Evolutionary conservation across 2,797 vertebrate genomes (phyloP), one percentile per base, ranked within the genome.

Genomic region (Helicolenus hilgendorfi): DNA sequence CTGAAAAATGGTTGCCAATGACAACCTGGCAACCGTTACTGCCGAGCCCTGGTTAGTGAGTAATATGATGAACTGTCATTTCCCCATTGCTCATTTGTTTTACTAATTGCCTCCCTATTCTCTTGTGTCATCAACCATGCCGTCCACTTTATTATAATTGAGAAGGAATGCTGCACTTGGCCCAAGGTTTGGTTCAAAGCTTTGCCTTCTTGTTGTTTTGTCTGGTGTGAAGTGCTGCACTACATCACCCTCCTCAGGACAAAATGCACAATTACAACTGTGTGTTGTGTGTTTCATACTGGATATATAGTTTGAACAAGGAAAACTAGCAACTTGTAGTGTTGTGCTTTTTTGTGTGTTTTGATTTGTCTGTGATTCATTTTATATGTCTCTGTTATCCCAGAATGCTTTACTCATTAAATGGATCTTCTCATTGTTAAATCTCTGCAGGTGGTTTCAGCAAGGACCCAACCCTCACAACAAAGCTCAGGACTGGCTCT

Each of bases 401-500:
- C 41, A 4, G 76, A 22, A 8, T 55, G 9, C 8, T 33, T 2
- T 72, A 11, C 20, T 80, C 7, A 18, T 70, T 79, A 18, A 83
- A 63, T 59, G 0, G 20, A n/a, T 29, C 5, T 26, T 79, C 11
- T 83, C 7, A 33, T 41, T 72, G 59, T 71, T 74, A 15, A 70
- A 72, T 58, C 59, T 90, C 20, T 89, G 56, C 83, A 99, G 99
- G 95, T 99, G 99, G 99, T 99, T 99, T 95, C 97, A 98, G 59
- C 98, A 98, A 97, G 98, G 98, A 49, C 94, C 98, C 58, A 99
- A 99, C 90, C 98, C 98, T 63, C 95, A 99, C 90, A 99, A 97
- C 75, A 98, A 98, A 92, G 98, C 97, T 9, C 98, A 98, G 95
- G 99, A 99, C 96, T 99, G 99, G 99, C 97, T 99, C 91, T 99